Percentiles rank a stretch among this genome's conserved stretches.
These are phyloP conservation scores for Acanthopagrus latus DNA, from an alignment of 2,797 vertebrate species.

Conservation along the genomic window DNA sequence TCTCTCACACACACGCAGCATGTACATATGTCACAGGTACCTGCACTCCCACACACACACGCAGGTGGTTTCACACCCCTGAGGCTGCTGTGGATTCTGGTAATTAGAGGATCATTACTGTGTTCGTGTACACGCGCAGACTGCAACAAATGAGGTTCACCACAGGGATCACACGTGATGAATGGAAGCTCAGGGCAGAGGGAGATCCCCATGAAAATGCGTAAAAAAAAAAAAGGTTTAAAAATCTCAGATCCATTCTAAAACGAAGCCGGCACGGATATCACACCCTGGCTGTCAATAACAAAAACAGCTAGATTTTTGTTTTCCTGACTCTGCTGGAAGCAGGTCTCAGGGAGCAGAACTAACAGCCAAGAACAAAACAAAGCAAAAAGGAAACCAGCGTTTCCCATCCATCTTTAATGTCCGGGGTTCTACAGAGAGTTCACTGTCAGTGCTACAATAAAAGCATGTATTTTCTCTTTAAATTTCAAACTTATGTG, in stretches of 20 bases:
- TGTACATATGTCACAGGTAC: constrained; percentile 55
- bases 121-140: constrained; percentile 38
- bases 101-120: constrained; percentile 75
- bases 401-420: constrained; percentile 3
- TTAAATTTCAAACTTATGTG: neutral
- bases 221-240: neutral
- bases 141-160: constrained; percentile 63
- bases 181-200: constrained; percentile 19
- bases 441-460: neutral
- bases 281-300: neutral
- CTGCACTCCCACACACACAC: constrained; percentile 7
- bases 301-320: neutral
- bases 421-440: neutral
- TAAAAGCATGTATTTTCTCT: neutral
- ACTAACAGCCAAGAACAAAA: neutral
- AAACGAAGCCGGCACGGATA: neutral
- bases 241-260: neutral
- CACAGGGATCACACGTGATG: constrained; percentile 57
- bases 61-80: constrained; percentile 66
- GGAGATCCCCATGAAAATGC: neutral
- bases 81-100: constrained; percentile 46
- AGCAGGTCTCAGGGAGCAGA: neutral
- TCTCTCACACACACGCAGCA: constrained; percentile 34
- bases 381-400: constrained; percentile 4
- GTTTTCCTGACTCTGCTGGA: neutral